Evolutionary conservation across 2,797 vertebrate species (phyloP), one percentile per base, ranked within the genome.

Genomic region (Sebastes hopkinsi): DNA sequence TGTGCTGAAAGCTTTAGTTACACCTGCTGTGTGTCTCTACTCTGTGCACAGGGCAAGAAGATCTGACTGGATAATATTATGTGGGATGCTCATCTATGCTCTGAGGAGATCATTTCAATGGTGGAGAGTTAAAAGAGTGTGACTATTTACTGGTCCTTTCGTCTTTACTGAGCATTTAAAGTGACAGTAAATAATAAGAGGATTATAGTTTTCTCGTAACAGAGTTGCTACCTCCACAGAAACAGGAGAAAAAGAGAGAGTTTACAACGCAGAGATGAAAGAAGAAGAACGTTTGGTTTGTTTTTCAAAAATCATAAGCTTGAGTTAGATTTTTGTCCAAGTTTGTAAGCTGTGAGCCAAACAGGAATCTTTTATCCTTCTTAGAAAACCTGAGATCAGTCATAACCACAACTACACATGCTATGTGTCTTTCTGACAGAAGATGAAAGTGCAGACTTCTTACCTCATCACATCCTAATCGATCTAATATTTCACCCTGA

Each of bases 1-100:
- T 71, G 84, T 90, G 88, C 13, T 83, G 89, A 93, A 90, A 88
- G 76, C 73, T 84, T 52, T 8, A 29, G 71, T 87, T 87, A 75
- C 88, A 92, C 89, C 90, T 92, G 91, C 73, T 66, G 32, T 22
- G 34, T 60, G 42, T 18, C 18, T 78, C 46, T 29, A 8, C 68
- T 81, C 50, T 18, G 68, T 60, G 68, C 42, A 3, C 29, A 46
- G 3, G 8, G 16, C 8, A 27, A 14, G 4, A 4, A 64, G 36
- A 42, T n/a, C 20, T 20, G 18, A 74, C 3, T 4, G 20, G 29
- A 54, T 56, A 23, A 50, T 27, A 30, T 4, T 6, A 23, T 16
- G 9, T 2, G 1, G 2, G n/a, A 59, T 10, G 11, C 66, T 67
- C 8, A 62, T 52, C 55, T 65, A 4, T 72, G 25, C 10, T 75